phyloP scores from a whole-genome alignment of 2,888 invertebrate species.

The Polydrusus pterygomalis region DNA sequence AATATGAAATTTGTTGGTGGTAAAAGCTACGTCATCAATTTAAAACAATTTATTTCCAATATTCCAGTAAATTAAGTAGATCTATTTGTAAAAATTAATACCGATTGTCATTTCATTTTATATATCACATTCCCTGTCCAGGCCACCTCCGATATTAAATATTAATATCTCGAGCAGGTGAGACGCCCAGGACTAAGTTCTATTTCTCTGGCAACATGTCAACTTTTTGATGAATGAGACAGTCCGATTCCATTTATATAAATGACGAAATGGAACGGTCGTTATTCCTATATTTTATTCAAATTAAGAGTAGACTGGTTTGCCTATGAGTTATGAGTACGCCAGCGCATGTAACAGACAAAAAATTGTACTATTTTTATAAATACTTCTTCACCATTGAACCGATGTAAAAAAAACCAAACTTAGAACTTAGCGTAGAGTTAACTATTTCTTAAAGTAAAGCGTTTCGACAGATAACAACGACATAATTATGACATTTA shows the following conservation, averaged over 20 bases:
- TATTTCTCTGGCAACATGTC: conserved; percentile 46
- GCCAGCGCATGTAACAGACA: no score
- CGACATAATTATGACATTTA: no score
- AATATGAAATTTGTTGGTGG: no score
- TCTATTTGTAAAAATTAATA: conserved; percentile 18
- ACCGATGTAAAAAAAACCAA: no score
- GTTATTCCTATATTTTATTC: conserved; percentile 39
- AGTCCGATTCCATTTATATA: conserved; percentile 53
- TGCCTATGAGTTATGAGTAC: no score
- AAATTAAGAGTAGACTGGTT: no score
- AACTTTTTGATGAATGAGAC: conserved; percentile 53
- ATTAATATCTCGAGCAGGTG: conserved; percentile 45
- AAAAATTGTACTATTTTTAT: no score
- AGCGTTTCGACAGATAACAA: no score
- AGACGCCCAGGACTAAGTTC: conserved; percentile 21
- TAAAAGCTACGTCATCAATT: no score
- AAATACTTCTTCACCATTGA: no score
- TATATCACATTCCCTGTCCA: conserved; percentile 20
- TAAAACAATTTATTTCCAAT: conserved; percentile 3
- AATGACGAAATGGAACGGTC: conserved; percentile 47
- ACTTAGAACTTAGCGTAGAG: no score
- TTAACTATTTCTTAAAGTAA: no score
- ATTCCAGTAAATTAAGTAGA: neutral
- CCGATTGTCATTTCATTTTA: conserved; percentile 29
- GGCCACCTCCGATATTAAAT: conserved; percentile 27